Conservation (phyloP, 2,113 vertebrate genomes). For the Hepsetus odoe region DNA sequence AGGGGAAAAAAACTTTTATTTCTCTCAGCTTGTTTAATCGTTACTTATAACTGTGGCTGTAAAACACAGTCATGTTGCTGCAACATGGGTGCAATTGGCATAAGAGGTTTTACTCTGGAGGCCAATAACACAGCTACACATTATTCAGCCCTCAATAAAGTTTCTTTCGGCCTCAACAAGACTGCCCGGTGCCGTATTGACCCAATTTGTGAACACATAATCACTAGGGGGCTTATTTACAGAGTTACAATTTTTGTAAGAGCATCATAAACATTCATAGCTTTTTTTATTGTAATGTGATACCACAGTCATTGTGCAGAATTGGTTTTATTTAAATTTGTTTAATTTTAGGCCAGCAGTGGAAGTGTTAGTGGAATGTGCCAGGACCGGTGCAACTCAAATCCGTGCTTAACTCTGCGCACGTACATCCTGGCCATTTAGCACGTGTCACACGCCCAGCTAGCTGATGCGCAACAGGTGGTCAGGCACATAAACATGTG, state of each 20-base stretch:
- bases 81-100: not conserved
- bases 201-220: not conserved
- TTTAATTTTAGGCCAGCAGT: not conserved
- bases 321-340: too few species aligned
- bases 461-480: conserved; percentile 51
- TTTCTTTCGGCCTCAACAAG: not conserved
- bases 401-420: conserved; percentile 28
- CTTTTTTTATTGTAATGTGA: not conserved
- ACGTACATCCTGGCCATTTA: conserved; percentile 34
- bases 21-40: not conserved
- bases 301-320: not conserved
- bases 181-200: not conserved
- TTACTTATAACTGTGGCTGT: not conserved
- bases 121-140: not conserved
- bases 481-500: conserved; percentile 50
- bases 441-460: conserved; percentile 34
- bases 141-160: not conserved
- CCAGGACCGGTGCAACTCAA: conserved; percentile 25
- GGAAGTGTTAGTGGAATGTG: conserved; percentile 14
- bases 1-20: not conserved
- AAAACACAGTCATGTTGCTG: not conserved
- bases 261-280: conserved; percentile 10
- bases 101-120: not conserved
- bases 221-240: not conserved
- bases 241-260: conserved; percentile 11